Evolutionary conservation across 35 echinoderm and acorn worm genomes (phyloP), one percentile per base, ranked within the genome.

Genomic region (Patiria miniata): DNA sequence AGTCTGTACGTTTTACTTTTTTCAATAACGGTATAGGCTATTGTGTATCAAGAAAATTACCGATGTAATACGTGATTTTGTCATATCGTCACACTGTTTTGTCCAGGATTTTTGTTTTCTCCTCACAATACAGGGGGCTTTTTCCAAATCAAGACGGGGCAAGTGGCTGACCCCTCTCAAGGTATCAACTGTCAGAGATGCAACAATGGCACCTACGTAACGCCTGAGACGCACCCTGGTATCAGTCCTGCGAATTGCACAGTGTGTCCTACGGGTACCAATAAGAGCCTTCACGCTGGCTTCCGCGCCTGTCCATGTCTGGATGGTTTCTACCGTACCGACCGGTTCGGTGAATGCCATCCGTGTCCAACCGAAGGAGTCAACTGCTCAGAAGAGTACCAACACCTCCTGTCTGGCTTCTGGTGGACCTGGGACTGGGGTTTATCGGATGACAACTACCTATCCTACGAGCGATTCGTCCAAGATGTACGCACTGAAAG

Each of bases 241-340:
- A 85, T 10, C n/a, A 57, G 8, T 68, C 33, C 61, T 40, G 29
- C 39, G 3, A 22, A 90, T 30, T 90, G 87, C 68, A 73, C 68
- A 21, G 60, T 82, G 9, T 90, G 87, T 76, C 87, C 87, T 68
- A 77, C 60, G 32, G 87, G 87, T n/a, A 90, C 87, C 5, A 30
- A 90, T 69, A 79, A 73, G 17, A 77, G 56, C 19, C 50, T 8
- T 8, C 34, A 44, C 10, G 87, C 87, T 17, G 80, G 78, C 34
- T 90, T 73, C 57, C 65, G 87, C 12, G 87, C 87, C 42, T 90
- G 87, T 90, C 81, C 80, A 8, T 90, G 87, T 59, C 52, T 82
- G 15, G 39, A 90, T 8, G 83, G 83, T 36, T 90, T 83, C 52
- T 40, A 30, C 29, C 78, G 87, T 7, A 90, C 56, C 33, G 28